phyloP scores from a whole-genome alignment of 2,113 vertebrate genomes.

The Cairina moschata region DNA sequence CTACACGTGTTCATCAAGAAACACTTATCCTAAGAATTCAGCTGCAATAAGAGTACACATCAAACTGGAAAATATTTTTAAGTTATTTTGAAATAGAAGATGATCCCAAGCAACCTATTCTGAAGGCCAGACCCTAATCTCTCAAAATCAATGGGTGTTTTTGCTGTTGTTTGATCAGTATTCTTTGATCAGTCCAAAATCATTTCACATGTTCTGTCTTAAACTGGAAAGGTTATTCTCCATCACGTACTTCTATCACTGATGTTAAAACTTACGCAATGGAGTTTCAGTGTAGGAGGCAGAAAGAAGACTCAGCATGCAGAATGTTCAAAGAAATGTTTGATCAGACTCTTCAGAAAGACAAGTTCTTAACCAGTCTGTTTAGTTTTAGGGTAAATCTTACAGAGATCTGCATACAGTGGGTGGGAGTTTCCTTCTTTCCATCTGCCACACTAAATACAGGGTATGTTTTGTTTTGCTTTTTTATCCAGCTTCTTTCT shows the following conservation, averaged over 20 bases:
- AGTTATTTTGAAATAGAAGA: not conserved
- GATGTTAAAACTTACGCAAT: not conserved
- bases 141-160: not conserved
- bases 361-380: not conserved
- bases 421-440: slow-evolving; percentile 51
- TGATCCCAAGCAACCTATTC: not conserved
- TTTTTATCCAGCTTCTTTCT: slow-evolving; percentile 34
- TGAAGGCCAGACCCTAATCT: not conserved
- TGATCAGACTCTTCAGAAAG: not conserved
- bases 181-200: not conserved
- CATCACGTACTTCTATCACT: not conserved
- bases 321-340: slow-evolving; percentile 19
- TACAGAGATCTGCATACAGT: slow-evolving; percentile 26
- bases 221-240: slow-evolving; percentile 15
- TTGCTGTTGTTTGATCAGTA: not conserved
- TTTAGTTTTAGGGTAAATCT: slow-evolving; percentile 39
- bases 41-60: not conserved
- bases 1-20: not conserved
- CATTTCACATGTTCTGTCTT: not conserved
- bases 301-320: slow-evolving; percentile 30
- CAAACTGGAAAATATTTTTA: not conserved
- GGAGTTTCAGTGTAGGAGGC: slow-evolving; percentile 20
- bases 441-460: slow-evolving; percentile 51
- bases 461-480: slow-evolving; percentile 12
- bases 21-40: not conserved